Evolutionary conservation across 2,888 invertebrate genomes (phyloP), one percentile per base, ranked within the genome.

Genomic region (Tetropium fuscum): DNA sequence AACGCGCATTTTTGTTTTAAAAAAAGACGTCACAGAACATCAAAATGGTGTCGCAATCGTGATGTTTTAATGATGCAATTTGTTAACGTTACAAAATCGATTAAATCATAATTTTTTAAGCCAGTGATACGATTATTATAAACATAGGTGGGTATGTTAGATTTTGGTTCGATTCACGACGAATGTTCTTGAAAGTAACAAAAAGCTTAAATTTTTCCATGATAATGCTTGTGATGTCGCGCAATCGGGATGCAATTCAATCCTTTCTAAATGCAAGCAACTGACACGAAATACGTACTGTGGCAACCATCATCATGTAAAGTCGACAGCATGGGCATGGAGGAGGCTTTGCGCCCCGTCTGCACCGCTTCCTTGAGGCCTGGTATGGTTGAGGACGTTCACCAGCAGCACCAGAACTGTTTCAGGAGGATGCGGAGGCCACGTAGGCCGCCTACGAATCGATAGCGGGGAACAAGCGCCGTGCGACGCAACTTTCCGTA

Each of bases 301-400:
- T 63, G 64, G 70, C 74, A 72, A 74, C 74, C 77, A 79, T 78
- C 71, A 79, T 78, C 71, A 71, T 75, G 69, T 64, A 71, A 64
- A 71, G 70, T 68, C 74, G 78, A 75, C 78, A 79, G 75, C 79
- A 79, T 79, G 78, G 75, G 75, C 76, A 76, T 78, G 71, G 74
- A 72, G 75, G 74, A 76, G 71, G 75, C 74, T 56, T 62, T 58
- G 60, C 58, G 75, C 76, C 76, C 72, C 74, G 66, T 67, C 53
- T 53, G 61, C 62, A 57, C 63, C 44, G 49, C 61, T 66, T 59
- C 53, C 54, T 44, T 59, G 56, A 61, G 60, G 48, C 64, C 57
- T 58, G 57, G 60, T 64, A 64, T 67, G 56, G n/a, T 64, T 62
- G 64, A 63, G 67, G 56, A 53, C 48, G 40, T 58, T 54, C 19